Evolutionary conservation across 2,797 vertebrate genomes (phyloP).

Genomic region (Ctenopoma multispine): DNA sequence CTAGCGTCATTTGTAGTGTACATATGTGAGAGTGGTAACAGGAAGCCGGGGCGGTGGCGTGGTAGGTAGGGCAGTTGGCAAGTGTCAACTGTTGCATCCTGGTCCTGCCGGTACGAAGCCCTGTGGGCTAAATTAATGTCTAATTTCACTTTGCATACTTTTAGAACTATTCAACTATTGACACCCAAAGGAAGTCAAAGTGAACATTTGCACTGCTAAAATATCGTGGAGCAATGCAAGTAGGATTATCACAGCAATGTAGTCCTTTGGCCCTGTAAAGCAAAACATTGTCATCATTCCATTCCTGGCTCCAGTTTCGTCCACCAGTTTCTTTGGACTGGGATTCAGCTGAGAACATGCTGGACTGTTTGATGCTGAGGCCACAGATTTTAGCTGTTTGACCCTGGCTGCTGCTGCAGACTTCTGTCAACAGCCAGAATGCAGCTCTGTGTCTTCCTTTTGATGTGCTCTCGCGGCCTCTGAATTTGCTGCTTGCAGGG

Average conservation of each 20-base stretch:
- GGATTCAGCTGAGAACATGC: slow-evolving; percentile 3
- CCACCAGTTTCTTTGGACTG: slow-evolving; percentile 5
- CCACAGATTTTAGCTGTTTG: slow-evolving; percentile 26
- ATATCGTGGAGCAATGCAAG: no score
- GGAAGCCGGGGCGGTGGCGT: no score
- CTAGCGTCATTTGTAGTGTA: neutral
- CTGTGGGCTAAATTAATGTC: no score
- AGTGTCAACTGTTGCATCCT: no score
- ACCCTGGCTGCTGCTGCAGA: slow-evolving; percentile 23
- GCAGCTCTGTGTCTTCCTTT: slow-evolving; percentile 7
- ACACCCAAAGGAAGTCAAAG: no score
- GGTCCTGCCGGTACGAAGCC: no score
- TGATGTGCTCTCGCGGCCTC: slow-evolving; percentile 18
- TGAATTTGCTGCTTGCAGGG: slow-evolving; percentile 35
- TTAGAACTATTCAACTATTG: no score
- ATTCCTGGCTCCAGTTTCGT: neutral
- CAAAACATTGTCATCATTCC: neutral
- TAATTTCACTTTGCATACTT: no score
- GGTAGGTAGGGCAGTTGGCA: no score
- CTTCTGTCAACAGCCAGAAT: slow-evolving; percentile 36
- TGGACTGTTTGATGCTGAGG: slow-evolving; percentile 19
- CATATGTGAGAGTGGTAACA: neutral
- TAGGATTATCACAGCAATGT: neutral
- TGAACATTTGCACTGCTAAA: no score
- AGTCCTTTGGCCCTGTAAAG: neutral